Percentiles rank a stretch among this genome's conserved stretches.
Evolutionary conservation across 2,113 vertebrate species (phyloP).

Genomic region (Carettochelys insculpta): DNA sequence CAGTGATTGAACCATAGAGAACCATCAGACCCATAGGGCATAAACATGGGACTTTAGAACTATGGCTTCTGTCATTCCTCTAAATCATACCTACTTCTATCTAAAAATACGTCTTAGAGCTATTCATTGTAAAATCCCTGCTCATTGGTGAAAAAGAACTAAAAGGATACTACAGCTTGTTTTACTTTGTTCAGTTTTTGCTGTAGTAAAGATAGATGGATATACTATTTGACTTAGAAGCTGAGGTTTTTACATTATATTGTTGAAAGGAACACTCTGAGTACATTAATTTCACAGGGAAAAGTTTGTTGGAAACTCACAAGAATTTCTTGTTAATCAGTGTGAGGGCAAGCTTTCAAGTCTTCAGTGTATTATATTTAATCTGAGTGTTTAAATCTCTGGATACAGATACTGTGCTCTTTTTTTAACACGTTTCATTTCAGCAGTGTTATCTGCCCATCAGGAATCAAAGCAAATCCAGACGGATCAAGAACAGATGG

Average conservation of each 20-base stretch:
- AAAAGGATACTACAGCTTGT: not conserved
- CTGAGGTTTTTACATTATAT: not conserved
- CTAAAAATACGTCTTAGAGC: not conserved
- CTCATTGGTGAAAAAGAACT: constrained; percentile 9
- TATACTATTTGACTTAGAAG: not conserved
- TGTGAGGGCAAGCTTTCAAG: not conserved
- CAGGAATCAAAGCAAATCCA: constrained; percentile 55
- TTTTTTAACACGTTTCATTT: constrained; percentile 53
- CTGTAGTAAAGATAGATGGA: not conserved
- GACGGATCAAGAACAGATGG: constrained; percentile 56
- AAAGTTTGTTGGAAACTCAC: constrained; percentile 11
- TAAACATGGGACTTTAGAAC: not conserved
- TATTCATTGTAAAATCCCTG: constrained; percentile 20
- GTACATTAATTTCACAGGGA: not conserved
- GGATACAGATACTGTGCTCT: constrained; percentile 43
- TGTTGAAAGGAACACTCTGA: not conserved
- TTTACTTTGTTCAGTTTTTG: constrained; percentile 8
- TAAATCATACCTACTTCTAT: too few species aligned
- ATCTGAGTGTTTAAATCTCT: constrained; percentile 28
- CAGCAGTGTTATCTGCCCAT: constrained; percentile 37
- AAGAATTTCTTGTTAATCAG: constrained; percentile 7
- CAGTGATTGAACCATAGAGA: not conserved
- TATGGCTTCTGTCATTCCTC: not conserved
- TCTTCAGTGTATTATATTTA: not conserved
- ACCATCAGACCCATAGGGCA: not conserved